Conservation (phyloP, 2,888 invertebrate genomes). For the Biston betularia region DNA sequence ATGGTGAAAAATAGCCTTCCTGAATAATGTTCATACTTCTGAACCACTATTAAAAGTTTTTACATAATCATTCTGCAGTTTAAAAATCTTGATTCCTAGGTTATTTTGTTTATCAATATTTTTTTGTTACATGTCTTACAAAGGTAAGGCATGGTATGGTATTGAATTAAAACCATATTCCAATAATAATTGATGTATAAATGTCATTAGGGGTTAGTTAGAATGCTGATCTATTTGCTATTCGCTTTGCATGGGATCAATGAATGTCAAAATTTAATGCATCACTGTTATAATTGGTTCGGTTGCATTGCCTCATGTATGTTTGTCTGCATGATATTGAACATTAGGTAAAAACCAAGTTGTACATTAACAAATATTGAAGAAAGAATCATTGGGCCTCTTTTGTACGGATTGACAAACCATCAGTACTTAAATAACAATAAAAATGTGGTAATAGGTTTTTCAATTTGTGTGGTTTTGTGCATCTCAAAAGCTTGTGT, state of each 20-base stretch:
- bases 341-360: not conserved
- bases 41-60: too few relatives aligned
- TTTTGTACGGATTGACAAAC: slow-evolving; percentile 8
- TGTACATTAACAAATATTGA: not conserved
- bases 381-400: slow-evolving; percentile 3
- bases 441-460: not conserved
- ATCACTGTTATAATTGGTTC: slow-evolving; percentile 19
- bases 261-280: slow-evolving; percentile 11
- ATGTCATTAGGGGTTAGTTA: slow-evolving; percentile 42
- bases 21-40: too few relatives aligned
- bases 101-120: slow-evolving; percentile 14
- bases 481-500: not conserved
- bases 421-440: not conserved
- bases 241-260: slow-evolving; percentile 37
- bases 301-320: slow-evolving; percentile 12
- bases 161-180: slow-evolving; percentile 33
- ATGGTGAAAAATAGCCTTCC: too few relatives aligned
- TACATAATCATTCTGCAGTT: not conserved
- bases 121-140: slow-evolving; percentile 43
- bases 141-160: slow-evolving; percentile 37
- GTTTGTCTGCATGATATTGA: slow-evolving; percentile 32
- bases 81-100: not conserved
- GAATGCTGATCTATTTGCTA: slow-evolving; percentile 10
- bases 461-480: not conserved
- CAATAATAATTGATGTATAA: slow-evolving; percentile 14